phyloP scores from a whole-genome alignment of 2,888 invertebrate species.

The Drosophila tanythrix region DNA sequence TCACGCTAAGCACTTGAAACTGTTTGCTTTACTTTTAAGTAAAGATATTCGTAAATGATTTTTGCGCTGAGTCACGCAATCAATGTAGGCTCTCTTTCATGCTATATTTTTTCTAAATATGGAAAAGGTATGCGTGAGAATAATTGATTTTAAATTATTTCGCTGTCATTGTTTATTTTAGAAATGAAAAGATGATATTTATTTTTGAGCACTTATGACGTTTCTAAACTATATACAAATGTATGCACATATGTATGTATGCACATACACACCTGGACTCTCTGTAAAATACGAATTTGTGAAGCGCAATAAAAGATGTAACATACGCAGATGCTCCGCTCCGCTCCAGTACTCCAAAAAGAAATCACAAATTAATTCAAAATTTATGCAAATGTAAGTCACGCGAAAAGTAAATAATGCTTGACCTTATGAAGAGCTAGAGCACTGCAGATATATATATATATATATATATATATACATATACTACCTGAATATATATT shows the following conservation, averaged over 20 bases:
- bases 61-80: constrained; percentile 61
- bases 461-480: neutral
- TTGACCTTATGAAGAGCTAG: neutral
- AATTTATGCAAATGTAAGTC: constrained; percentile 1
- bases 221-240: constrained; percentile 35
- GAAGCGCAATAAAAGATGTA: neutral
- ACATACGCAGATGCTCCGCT: neutral
- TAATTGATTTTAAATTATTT: constrained; percentile 76
- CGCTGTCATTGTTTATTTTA: constrained; percentile 73
- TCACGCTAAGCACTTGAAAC: constrained; percentile 61
- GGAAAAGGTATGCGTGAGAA: constrained; percentile 68
- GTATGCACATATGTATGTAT: neutral
- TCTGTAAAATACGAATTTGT: neutral
- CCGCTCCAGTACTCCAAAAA: neutral
- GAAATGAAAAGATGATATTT: constrained; percentile 74
- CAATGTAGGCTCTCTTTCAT: constrained; percentile 63
- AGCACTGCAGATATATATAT: neutral
- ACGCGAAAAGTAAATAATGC: neutral
- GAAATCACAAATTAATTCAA: neutral
- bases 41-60: constrained; percentile 58
- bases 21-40: constrained; percentile 61
- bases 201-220: constrained; percentile 52
- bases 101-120: constrained; percentile 53
- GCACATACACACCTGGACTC: constrained; percentile 6
- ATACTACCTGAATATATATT: too few relatives aligned